phyloP scores from a whole-genome alignment of 2,888 invertebrate genomes.

The Dasypogon diadema region DNA sequence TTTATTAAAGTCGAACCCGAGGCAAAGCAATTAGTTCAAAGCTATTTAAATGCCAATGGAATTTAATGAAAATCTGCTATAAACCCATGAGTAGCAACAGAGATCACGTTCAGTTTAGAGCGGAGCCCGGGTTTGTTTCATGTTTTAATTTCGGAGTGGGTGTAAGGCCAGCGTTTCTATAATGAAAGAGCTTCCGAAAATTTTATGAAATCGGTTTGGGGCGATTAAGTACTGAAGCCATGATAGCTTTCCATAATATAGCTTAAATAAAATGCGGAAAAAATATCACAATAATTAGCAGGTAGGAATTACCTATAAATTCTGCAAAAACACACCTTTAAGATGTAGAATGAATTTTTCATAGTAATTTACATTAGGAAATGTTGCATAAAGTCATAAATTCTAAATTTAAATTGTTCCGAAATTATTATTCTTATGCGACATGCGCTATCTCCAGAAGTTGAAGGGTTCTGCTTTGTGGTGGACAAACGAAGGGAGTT shows the following conservation, averaged over 20 bases:
- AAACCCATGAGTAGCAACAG: slow-evolving; percentile 39
- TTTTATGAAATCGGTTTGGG: not conserved
- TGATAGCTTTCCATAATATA: no score
- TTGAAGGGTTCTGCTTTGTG: no score
- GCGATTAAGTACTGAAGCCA: not conserved
- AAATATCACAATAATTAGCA: no score
- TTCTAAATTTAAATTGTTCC: no score
- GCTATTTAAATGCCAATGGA: slow-evolving; percentile 48
- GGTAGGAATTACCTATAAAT: no score
- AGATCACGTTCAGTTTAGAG: slow-evolving; percentile 30
- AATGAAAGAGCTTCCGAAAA: slow-evolving; percentile 10
- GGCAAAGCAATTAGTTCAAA: slow-evolving; percentile 48
- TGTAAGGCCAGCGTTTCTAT: slow-evolving; percentile 4
- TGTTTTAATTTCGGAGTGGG: slow-evolving; percentile 32
- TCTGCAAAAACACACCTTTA: no score
- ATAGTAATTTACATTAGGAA: no score
- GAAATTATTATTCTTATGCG: no score
- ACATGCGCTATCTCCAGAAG: no score
- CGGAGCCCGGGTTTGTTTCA: slow-evolving; percentile 37
- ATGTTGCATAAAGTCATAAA: no score
- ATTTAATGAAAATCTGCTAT: slow-evolving; percentile 49
- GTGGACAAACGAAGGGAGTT: not conserved
- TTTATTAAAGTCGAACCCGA: slow-evolving; percentile 32
- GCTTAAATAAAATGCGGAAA: no score
- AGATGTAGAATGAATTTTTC: no score